Evolutionary conservation across 2,797 vertebrate genomes (phyloP).

Genomic region (Geotrypetes seraphini): DNA sequence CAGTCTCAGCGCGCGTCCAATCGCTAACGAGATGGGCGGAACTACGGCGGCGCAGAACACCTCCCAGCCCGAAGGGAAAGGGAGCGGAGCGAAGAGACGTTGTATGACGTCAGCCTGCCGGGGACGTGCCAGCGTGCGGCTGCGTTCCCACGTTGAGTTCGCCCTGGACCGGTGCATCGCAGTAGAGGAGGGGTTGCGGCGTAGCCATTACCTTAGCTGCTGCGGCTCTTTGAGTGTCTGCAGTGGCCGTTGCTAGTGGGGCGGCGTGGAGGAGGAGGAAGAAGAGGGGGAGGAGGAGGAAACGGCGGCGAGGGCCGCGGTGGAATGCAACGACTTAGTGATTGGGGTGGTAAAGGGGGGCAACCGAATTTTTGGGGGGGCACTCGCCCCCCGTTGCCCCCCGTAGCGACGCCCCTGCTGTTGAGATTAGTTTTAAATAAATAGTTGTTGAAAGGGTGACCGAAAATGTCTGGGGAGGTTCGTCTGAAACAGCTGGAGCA

Average conservation of each 20-base stretch:
- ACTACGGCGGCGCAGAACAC: no score
- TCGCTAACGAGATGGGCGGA: no score
- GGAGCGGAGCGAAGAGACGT: no score
- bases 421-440: slow-evolving; percentile 3
- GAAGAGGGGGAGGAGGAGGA: slow-evolving; percentile 23
- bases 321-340: slow-evolving; percentile 11
- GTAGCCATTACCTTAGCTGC: no score
- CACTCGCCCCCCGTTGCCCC: slow-evolving; percentile 4
- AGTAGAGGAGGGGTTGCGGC: no score
- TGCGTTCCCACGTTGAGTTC: background rate
- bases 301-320: slow-evolving; percentile 20
- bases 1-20: no score
- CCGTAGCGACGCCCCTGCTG: background rate
- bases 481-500: slow-evolving; percentile 96
- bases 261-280: slow-evolving; percentile 23
- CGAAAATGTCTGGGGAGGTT: slow-evolving; percentile 91
- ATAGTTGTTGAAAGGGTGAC: slow-evolving; percentile 16
- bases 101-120: no score
- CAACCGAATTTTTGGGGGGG: slow-evolving; percentile 7
- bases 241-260: no score
- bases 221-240: no score
- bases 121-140: no score
- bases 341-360: slow-evolving; percentile 19
- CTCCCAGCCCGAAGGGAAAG: no score
- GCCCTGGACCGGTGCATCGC: slow-evolving; percentile 3